phyloP scores from a whole-genome alignment of 2,113 vertebrate genomes.

The Lutjanus erythropterus region DNA sequence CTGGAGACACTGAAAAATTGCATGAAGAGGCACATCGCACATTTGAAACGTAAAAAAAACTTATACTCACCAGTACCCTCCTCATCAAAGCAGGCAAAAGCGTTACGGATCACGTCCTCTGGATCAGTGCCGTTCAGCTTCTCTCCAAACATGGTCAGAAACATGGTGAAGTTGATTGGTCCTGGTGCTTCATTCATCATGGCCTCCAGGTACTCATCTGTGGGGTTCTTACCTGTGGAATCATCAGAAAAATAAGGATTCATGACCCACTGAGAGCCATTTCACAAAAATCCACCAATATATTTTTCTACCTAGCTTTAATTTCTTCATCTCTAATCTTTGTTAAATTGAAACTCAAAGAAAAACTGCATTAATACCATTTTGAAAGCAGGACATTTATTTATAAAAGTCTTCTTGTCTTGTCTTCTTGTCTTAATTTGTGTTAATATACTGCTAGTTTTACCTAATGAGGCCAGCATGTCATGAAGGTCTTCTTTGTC shows the following conservation, averaged over 20 bases:
- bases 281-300: background rate
- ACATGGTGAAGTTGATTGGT: slow-evolving; percentile 97
- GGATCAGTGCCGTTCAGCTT: slow-evolving; percentile 89
- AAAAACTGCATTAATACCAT: background rate
- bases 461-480: slow-evolving; percentile 95
- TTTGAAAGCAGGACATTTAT: background rate
- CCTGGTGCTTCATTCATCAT: slow-evolving; percentile 98
- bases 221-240: slow-evolving; percentile 92
- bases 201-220: slow-evolving; percentile 92
- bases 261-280: background rate
- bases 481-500: slow-evolving; percentile 95
- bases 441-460: background rate
- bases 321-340: background rate
- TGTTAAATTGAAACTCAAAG: background rate
- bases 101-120: slow-evolving; percentile 95
- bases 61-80: slow-evolving; percentile 89
- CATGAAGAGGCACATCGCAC: background rate
- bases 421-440: background rate
- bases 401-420: background rate
- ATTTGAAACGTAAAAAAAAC: background rate
- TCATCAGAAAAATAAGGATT: background rate
- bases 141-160: slow-evolving; percentile 98
- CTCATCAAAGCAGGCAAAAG: slow-evolving; percentile 96
- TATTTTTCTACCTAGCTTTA: background rate
- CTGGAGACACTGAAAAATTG: background rate